Conservation (phyloP, 1,140 invertebrate genomes). For the Bombus ignitus region DNA sequence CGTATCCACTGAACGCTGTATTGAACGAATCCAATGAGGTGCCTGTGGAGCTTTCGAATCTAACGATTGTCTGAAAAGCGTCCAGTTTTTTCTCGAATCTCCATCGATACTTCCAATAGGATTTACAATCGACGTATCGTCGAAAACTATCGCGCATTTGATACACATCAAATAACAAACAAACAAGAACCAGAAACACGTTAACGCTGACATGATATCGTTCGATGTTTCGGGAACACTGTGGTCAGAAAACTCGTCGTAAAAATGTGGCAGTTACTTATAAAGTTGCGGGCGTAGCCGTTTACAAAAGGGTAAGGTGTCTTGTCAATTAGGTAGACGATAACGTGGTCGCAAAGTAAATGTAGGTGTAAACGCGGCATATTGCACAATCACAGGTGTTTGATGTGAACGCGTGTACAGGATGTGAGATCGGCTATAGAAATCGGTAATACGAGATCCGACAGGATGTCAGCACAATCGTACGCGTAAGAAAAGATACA, state of each 20-base stretch:
- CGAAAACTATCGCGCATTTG: not conserved
- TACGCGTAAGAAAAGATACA: slow-evolving; percentile 12
- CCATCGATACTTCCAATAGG: not conserved
- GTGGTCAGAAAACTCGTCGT: slow-evolving; percentile 38
- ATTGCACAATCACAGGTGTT: slow-evolving; percentile 60
- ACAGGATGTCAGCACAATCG: slow-evolving; percentile 30
- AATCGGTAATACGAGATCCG: slow-evolving; percentile 38
- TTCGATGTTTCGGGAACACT: not conserved
- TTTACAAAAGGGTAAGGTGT: slow-evolving; percentile 69
- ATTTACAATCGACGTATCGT: not conserved
- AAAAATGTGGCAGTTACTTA: slow-evolving; percentile 66
- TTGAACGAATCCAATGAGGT: not conserved
- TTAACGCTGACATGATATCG: slow-evolving; percentile 18
- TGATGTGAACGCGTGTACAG: slow-evolving; percentile 28
- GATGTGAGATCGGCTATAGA: slow-evolving; percentile 29
- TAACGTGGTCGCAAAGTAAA: slow-evolving; percentile 72
- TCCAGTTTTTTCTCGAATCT: not conserved
- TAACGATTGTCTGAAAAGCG: not conserved
- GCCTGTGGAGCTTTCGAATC: no score
- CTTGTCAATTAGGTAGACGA: slow-evolving; percentile 56
- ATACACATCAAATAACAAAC: slow-evolving; percentile 25
- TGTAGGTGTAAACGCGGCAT: slow-evolving; percentile 60
- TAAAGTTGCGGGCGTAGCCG: slow-evolving; percentile 65
- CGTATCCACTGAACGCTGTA: no score
- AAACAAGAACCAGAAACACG: not conserved